Percentiles rank a stretch among this genome's conserved stretches.
phyloP scores from a whole-genome alignment of 2,888 invertebrate species.

The Panorpa germanica region DNA sequence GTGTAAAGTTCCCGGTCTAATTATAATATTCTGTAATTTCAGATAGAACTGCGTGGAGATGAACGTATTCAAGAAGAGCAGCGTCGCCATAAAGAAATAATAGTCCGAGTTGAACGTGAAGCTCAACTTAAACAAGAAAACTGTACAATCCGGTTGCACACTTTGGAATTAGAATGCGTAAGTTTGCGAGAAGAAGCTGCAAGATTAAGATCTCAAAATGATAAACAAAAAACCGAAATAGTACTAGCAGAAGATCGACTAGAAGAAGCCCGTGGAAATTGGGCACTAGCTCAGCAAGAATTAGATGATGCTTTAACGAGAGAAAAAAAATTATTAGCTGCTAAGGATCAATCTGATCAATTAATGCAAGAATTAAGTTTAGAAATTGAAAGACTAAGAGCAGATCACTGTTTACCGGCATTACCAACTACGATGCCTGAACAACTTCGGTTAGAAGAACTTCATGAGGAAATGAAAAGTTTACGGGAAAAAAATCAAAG shows the following conservation, averaged over 20 bases:
- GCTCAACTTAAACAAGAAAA: constrained; percentile 60
- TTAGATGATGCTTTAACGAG: constrained; percentile 31
- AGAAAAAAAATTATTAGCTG: constrained; percentile 28
- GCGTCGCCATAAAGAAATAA: constrained; percentile 63
- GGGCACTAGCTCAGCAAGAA: constrained; percentile 28
- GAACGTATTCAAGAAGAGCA: constrained; percentile 67
- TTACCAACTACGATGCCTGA: constrained; percentile 43
- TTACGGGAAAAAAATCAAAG: constrained; percentile 60
- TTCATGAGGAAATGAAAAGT: constrained; percentile 51
- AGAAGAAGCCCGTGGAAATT: constrained; percentile 31
- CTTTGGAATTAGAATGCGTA: constrained; percentile 44
- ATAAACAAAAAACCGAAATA: constrained; percentile 37
- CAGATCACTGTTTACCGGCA: constrained; percentile 36
- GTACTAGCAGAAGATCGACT: constrained; percentile 31
- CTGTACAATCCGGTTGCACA: constrained; percentile 47
- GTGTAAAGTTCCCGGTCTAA: too few relatives aligned
- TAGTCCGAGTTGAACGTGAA: constrained; percentile 69
- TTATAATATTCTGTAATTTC: constrained; percentile 12
- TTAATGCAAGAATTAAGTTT: constrained; percentile 43
- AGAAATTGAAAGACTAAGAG: constrained; percentile 43
- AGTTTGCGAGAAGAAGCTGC: constrained; percentile 42
- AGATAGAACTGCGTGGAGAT: constrained; percentile 58
- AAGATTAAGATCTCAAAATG: constrained; percentile 39
- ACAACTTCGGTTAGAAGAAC: constrained; percentile 53
- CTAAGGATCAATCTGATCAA: constrained; percentile 29